Percentiles rank a stretch among this genome's conserved stretches.
These are phyloP conservation scores for Excalfactoria chinensis DNA, from an alignment of 2,113 vertebrate species.

Conservation along the genomic window DNA sequence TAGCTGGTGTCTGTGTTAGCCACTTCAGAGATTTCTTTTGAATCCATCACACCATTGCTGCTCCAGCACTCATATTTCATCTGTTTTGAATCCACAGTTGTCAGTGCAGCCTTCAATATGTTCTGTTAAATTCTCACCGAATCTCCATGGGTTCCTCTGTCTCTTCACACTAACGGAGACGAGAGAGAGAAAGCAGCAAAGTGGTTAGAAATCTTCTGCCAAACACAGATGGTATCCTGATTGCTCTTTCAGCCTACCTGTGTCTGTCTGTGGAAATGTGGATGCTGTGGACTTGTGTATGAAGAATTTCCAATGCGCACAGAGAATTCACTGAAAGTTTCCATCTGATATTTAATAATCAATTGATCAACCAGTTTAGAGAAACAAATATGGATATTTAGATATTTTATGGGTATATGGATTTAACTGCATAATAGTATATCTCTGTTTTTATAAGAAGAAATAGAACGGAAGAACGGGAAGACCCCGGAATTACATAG, in stretches of 20 bases:
- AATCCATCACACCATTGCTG: neutral
- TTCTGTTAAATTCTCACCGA: constrained; percentile 34
- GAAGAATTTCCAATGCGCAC: constrained; percentile 4
- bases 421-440: neutral
- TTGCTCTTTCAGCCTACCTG: constrained; percentile 65
- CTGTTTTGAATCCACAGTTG: constrained; percentile 13
- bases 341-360: constrained; percentile 43
- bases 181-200: constrained; percentile 38
- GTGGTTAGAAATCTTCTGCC: constrained; percentile 58
- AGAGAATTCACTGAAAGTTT: constrained; percentile 30
- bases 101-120: constrained; percentile 51
- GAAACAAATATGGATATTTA: constrained; percentile 38
- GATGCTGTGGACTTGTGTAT: constrained; percentile 43
- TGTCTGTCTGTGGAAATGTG: constrained; percentile 41
- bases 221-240: constrained; percentile 54
- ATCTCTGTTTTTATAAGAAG: neutral
- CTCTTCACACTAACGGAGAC: constrained; percentile 40
- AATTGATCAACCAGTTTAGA: neutral
- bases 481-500: constrained; percentile 23
- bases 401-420: neutral
- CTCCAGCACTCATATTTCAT: constrained; percentile 51
- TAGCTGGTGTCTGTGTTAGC: neutral
- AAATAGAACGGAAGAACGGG: constrained; percentile 6
- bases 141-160: constrained; percentile 43
- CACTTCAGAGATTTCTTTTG: neutral